Evolutionary conservation across 2,888 invertebrate genomes (phyloP).

Genomic region (Sicus ferrugineus): DNA sequence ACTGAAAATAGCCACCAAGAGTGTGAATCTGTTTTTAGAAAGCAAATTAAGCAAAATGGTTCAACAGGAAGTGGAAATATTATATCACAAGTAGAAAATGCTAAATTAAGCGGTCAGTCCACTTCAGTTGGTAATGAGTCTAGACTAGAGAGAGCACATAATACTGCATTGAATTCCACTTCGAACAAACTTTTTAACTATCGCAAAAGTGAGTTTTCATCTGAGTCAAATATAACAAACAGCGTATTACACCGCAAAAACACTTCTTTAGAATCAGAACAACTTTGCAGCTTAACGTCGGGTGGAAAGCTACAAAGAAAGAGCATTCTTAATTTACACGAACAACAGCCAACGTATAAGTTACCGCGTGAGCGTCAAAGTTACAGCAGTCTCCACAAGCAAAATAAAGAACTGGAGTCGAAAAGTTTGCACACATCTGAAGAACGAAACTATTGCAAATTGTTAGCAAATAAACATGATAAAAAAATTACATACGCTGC

Average conservation of each 20-base stretch:
- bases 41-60: slow-evolving; percentile 45
- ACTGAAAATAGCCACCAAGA: slow-evolving; percentile 54
- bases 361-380: slow-evolving; percentile 78
- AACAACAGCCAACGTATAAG: slow-evolving; percentile 73
- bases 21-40: slow-evolving; percentile 50
- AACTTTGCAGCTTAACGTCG: slow-evolving; percentile 55
- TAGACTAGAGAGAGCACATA: not conserved
- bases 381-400: slow-evolving; percentile 80
- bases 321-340: slow-evolving; percentile 81
- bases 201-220: slow-evolving; percentile 77
- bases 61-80: not conserved
- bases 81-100: not conserved
- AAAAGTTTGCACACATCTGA: slow-evolving; percentile 26
- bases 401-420: slow-evolving; percentile 67
- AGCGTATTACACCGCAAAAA: slow-evolving; percentile 78
- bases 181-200: slow-evolving; percentile 68
- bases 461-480: slow-evolving; percentile 41
- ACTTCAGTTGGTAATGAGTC: not conserved
- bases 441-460: slow-evolving; percentile 14
- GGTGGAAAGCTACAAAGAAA: slow-evolving; percentile 79
- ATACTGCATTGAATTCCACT: slow-evolving; percentile 17
- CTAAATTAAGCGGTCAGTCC: not conserved
- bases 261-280: slow-evolving; percentile 49
- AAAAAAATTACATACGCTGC: slow-evolving; percentile 48
- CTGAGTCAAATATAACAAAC: slow-evolving; percentile 78